Evolutionary conservation across 2,113 vertebrate genomes (phyloP), one percentile per base, ranked within the genome.

Genomic region (Microcebus jonahi): DNA sequence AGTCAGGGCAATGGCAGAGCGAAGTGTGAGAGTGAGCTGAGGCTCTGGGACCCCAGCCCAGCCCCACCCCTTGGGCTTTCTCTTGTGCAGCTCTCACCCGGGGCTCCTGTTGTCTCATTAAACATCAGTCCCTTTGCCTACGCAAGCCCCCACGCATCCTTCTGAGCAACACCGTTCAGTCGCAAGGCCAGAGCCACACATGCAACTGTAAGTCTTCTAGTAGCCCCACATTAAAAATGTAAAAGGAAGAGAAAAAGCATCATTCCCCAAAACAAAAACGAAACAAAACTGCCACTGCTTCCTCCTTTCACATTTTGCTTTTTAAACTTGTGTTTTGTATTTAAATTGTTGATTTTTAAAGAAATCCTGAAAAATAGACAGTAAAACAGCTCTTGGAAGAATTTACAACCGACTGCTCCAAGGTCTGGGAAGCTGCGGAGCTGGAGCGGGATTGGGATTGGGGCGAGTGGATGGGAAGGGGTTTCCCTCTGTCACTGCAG

Each of bases 341-440:
- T 50, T n/a, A 75, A 23, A 5, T 48, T 13, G 6, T 17, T 42
- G 45, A 39, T 61, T 81, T 45, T 25, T 27, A 55, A 71, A 71
- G 21, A 25, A 7, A 20, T 70, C 67, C 50, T 73, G 42, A 76
- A 76, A 92, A 95, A 63, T 14, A 85, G 70, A 82, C 82, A 67
- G 75, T 94, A 85, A 85, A 88, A 71, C 65, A 89, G 77, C 36
- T 93, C 31, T 85, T 55, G 88, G 82, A 85, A 39, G 67, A 91
- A 55, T 31, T 76, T 80, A 88, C 53, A 67, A 17, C 29, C n/a
- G 87, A 88, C 42, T 59, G 34, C n/a, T 4, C 45, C 39, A 63
- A 81, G 36, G 75, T 65, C 73, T 92, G 55, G 65, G 65, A n/a
- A 48, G 70, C 17, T 27, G 73, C 13, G 12, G 17, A 61, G 14